A percentile compares a stretch with the other conserved stretches of the same genome.
phyloP scores from a whole-genome alignment of 2,888 invertebrate species.

The Coremacera marginata region DNA sequence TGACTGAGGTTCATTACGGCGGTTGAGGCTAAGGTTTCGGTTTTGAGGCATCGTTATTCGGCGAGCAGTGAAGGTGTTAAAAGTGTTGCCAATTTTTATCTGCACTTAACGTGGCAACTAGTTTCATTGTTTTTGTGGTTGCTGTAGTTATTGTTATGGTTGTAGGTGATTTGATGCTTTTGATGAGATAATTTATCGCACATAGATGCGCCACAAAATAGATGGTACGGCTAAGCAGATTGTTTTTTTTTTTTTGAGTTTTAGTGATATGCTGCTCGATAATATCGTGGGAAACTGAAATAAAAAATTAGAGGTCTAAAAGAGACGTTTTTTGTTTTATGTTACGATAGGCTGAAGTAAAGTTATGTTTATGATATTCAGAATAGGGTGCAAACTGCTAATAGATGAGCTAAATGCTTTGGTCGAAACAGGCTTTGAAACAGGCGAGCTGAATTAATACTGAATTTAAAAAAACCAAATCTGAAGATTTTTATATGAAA shows the following conservation, averaged over 20 bases:
- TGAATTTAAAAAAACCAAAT: no score
- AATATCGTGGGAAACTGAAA: conserved; percentile 29
- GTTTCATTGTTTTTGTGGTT: conserved; percentile 15
- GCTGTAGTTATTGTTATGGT: conserved; percentile 28
- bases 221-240: not conserved
- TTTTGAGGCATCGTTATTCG: conserved; percentile 39
- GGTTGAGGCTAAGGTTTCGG: conserved; percentile 23
- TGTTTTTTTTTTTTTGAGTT: not conserved
- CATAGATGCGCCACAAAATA: conserved; percentile 28
- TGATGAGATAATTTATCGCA: conserved; percentile 44
- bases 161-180: conserved; percentile 30
- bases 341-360: not conserved
- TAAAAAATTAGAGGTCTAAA: not conserved
- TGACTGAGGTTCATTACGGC: conserved; percentile 47
- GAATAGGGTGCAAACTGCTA: conserved; percentile 1
- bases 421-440: no score
- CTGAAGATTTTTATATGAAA: no score
- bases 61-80: conserved; percentile 61
- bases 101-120: conserved; percentile 3
- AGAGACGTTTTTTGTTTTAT: not conserved
- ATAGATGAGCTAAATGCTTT: no score
- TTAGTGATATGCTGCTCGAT: not conserved
- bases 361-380: not conserved
- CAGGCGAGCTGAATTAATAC: no score
- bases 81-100: conserved; percentile 44